A percentile compares a stretch with the other conserved stretches of the same genome.
These are phyloP conservation scores for Drosophila bocki DNA, from an alignment of 1,140 invertebrate species.

Conservation along the genomic window DNA sequence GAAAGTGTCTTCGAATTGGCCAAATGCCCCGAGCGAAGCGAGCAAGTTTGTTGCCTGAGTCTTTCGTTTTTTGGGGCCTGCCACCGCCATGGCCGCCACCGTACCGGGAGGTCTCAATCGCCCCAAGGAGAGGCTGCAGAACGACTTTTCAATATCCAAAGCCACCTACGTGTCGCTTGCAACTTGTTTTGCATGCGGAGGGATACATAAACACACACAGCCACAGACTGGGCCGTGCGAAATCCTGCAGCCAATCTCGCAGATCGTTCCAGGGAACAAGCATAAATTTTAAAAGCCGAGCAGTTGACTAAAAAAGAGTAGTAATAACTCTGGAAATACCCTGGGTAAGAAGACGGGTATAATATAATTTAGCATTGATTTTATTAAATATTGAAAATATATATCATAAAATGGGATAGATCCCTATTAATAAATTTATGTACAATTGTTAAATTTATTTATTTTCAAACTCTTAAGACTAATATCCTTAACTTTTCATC, in stretches of 20 bases:
- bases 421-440: background rate
- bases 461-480: background rate
- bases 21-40: slow-evolving; percentile 16
- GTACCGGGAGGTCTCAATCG: slow-evolving; percentile 53
- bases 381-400: background rate
- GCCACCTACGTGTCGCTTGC: slow-evolving; percentile 63
- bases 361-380: background rate
- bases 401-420: too few species aligned
- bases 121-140: slow-evolving; percentile 54
- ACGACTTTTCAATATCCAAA: slow-evolving; percentile 68
- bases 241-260: slow-evolving; percentile 23
- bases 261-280: slow-evolving; percentile 28
- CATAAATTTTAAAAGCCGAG: slow-evolving; percentile 43
- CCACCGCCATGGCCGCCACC: slow-evolving; percentile 19
- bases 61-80: slow-evolving; percentile 56
- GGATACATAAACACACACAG: slow-evolving; percentile 25
- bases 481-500: background rate
- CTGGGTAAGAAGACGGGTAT: background rate
- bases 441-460: background rate
- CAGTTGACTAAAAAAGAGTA: slow-evolving; percentile 16
- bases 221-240: slow-evolving; percentile 10
- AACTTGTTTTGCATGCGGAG: slow-evolving; percentile 61
- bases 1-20: slow-evolving; percentile 62
- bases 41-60: slow-evolving; percentile 61
- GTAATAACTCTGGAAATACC: slow-evolving; percentile 17